Evolutionary conservation across 1,140 invertebrate genomes (phyloP), one percentile per base, ranked within the genome.

Genomic region (Drosophila yakuba): DNA sequence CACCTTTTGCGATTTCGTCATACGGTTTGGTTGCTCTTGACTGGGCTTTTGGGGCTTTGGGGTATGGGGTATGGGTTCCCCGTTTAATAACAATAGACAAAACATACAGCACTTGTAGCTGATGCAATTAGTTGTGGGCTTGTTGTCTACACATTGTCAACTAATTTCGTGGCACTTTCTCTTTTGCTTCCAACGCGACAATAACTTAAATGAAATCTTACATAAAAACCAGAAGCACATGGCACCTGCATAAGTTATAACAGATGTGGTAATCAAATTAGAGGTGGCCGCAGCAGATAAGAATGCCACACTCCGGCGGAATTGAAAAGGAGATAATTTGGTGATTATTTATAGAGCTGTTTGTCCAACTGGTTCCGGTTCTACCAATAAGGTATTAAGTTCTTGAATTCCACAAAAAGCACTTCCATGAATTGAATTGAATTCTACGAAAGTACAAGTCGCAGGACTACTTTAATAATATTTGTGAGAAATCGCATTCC

Each of bases 1-100:
- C 32, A 54, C 39, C 25, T 66, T 77, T 54, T 58, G 67, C 66
- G 64, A 71, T 85, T 85, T 86, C 82, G 68, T 81, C 82, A 86
- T 86, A 71, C 52, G 47, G 56, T 48, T 61, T 58, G 58, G 67
- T 41, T 59, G 51, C 60, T 75, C 44, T 67, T 64, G 69, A 69
- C 67, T 71, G 44, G 43, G 43, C 10, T 66, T 71, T 32, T 67
- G 32, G 28, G 28, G 28, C 28, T 32, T 32, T 32, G 28, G 32
- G 32, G 7, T 20, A 20, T 17, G 17, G 17, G 17, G 17, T 8
- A 32, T 32, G 48, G 64, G 66, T n/a, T 23, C 64, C 74, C 61
- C 69, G 55, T 77, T 85, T 67, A 73, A 67, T 69, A 77, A 77
- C 66, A 71, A 48, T 64, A 61, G 44, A 51, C 43, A 20, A 28